Conservation (phyloP, 2,113 vertebrate species). For the Saguinus imperator region DNA sequence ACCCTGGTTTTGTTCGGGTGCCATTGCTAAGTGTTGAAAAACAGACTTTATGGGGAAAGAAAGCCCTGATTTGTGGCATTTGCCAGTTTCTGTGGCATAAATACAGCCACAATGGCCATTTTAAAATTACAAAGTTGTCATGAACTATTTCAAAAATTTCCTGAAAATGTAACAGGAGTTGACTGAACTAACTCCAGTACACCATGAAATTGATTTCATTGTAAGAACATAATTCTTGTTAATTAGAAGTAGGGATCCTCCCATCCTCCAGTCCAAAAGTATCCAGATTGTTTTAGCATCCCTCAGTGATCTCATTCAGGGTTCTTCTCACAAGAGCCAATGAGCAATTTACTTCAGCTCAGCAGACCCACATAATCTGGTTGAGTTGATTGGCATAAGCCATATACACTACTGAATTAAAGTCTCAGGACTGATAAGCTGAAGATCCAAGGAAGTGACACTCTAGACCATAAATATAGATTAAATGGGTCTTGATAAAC, state of each 20-base stretch:
- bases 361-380: not conserved
- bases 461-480: not conserved
- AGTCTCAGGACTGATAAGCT: not conserved
- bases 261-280: not conserved
- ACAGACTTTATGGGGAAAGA: not conserved
- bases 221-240: not conserved
- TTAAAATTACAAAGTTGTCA: not conserved
- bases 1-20: not conserved
- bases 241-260: not conserved
- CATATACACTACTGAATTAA: not conserved
- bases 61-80: not conserved
- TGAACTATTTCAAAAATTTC: not conserved
- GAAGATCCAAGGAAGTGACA: not conserved
- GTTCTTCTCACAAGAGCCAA: not conserved
- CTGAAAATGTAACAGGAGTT: not conserved
- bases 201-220: not conserved
- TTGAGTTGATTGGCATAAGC: too few species aligned
- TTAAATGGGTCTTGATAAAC: not conserved
- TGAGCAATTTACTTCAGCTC: not conserved
- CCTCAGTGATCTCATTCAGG: not conserved
- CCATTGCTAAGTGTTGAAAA: not conserved
- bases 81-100: not conserved
- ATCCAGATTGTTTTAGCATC: not conserved
- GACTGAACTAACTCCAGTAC: not conserved
- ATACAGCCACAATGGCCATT: not conserved